These are phyloP conservation scores for Apoda limacodes DNA, from an alignment of 2,888 invertebrate species.

Conservation along the genomic window DNA sequence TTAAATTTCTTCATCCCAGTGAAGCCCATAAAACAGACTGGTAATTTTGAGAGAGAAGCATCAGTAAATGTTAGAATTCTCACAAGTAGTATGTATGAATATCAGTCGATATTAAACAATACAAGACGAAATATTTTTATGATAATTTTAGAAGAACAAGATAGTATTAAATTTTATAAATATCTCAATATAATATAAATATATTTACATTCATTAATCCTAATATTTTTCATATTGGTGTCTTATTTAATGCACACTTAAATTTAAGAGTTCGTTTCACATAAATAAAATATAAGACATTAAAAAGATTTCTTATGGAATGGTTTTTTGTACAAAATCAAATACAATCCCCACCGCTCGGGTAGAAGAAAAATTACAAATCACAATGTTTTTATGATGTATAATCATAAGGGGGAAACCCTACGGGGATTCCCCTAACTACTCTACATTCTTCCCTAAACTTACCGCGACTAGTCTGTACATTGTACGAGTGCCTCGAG, in stretches of 20 bases:
- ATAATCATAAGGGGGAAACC: constrained; percentile 27
- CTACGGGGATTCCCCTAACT: constrained; percentile 20
- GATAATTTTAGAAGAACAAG: constrained; percentile 65
- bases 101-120: constrained; percentile 46
- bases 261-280: constrained; percentile 29
- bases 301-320: constrained; percentile 61
- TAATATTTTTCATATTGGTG: constrained; percentile 65
- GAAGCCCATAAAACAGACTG: too few species aligned
- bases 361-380: constrained; percentile 53
- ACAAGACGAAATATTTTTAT: constrained; percentile 48
- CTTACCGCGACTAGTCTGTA: constrained; percentile 56
- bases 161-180: constrained; percentile 68
- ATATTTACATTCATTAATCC: constrained; percentile 63
- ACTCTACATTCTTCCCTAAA: constrained; percentile 27
- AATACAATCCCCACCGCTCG: constrained; percentile 54
- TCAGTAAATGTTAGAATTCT: neutral
- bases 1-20: too few species aligned
- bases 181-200: constrained; percentile 68
- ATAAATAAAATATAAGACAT: constrained; percentile 60
- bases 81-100: constrained; percentile 21
- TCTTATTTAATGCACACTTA: constrained; percentile 66
- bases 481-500: constrained; percentile 45
- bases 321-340: constrained; percentile 68
- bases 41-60: too few species aligned
- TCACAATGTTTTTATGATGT: constrained; percentile 50